Percentiles rank a stretch among this genome's conserved stretches.
Evolutionary conservation across 2,113 vertebrate genomes (phyloP).

Genomic region (Lota lota): DNA sequence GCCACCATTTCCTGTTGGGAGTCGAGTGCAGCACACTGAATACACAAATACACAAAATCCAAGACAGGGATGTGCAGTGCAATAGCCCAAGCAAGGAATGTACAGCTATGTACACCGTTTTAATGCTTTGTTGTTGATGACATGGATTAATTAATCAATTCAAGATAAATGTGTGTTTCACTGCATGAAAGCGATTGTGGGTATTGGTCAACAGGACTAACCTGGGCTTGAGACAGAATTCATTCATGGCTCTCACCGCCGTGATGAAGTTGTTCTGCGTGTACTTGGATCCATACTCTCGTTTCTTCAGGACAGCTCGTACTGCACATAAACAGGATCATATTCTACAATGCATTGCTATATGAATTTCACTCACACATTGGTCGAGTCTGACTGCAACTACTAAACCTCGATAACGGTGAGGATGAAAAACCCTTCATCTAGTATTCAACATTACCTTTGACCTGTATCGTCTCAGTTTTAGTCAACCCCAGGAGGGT

Average conservation of each 20-base stretch:
- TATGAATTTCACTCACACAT: too few relatives aligned
- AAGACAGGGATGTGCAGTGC: background rate
- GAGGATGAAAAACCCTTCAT: too few relatives aligned
- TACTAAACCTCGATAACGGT: background rate
- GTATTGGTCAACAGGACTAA: slow-evolving; percentile 46
- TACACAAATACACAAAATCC: too few relatives aligned
- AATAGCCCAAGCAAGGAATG: background rate
- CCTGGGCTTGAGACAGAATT: slow-evolving; percentile 98
- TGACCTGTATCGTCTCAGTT: slow-evolving; percentile 74
- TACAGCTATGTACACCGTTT: too few relatives aligned
- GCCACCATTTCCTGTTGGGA: too few relatives aligned
- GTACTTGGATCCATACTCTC: slow-evolving; percentile 94
- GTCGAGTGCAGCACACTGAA: too few relatives aligned
- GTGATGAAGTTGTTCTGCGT: slow-evolving; percentile 99
- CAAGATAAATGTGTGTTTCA: background rate
- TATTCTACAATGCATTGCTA: too few relatives aligned
- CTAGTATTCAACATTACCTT: slow-evolving; percentile 61
- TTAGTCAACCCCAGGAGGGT: slow-evolving; percentile 45
- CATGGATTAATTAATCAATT: background rate
- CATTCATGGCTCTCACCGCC: slow-evolving; percentile 96
- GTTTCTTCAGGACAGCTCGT: slow-evolving; percentile 95
- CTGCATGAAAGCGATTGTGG: too few relatives aligned
- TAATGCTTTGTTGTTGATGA: too few relatives aligned
- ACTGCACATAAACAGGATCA: slow-evolving; percentile 68
- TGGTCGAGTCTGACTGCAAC: too few relatives aligned